Evolutionary conservation across 2,888 invertebrate genomes (phyloP), one percentile per base, ranked within the genome.

Genomic region (Hirtodrosophila trivittata): DNA sequence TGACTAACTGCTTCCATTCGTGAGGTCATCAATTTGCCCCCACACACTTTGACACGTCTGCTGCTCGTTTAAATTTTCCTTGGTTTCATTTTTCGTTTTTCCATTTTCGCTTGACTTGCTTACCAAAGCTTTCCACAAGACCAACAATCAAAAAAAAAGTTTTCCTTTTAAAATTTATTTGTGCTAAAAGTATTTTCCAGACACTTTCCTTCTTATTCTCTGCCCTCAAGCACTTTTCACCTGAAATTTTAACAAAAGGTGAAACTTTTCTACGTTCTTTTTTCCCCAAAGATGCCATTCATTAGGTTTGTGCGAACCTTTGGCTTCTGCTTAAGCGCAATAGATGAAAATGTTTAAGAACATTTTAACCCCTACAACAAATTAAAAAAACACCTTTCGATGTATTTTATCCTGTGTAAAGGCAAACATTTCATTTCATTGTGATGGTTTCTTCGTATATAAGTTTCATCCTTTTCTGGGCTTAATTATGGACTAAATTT

Each of bases 401-500:
- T 28, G 9, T 5, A 1, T 28, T 28, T 7, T 28, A n/a, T 28
- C 5, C 9, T 8, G 3, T 3, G 5, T 21, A 21, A 21, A 21
- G 5, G 18, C 18, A 21, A 21, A 21, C 18, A 21, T 21, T 21
- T 21, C 18, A 21, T 21, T 21, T 21, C 18, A 21, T 21, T 28
- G 28, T n/a, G 2, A 3, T 28, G 7, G 5, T 9, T 28, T 28
- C 1, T 28, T 7, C 5, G n/a, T 28, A 28, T 6, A 25, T 28
- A 28, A 28, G 28, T 28, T 28, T 9, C 2, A 28, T 28, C 2
- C 33, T 18, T 38, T 10, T 9, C 7, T 43, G 5, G 5, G 21
- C 26, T 55, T 49, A 39, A 35, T 43, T 30, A 51, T 60, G 43
- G 33, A 39, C 33, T 21, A 14, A 9, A 33, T 38, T 54, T 55